Conservation (phyloP, 23 tunicate genomes). For the Diplosoma virens region DNA sequence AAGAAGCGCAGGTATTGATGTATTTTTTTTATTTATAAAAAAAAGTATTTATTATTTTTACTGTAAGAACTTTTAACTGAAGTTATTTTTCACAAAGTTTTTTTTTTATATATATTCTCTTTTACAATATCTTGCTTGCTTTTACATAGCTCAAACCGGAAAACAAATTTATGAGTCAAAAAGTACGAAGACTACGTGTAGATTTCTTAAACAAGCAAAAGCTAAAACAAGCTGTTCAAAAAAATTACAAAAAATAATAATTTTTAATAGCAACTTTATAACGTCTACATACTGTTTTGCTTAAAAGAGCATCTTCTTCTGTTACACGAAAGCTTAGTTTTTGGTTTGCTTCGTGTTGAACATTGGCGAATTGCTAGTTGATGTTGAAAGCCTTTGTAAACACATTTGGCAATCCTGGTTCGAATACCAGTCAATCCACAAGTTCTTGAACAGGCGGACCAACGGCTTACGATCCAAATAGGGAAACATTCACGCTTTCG, state of each 20-base stretch:
- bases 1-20: too few species aligned
- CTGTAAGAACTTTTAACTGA: too few species aligned
- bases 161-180: too few species aligned
- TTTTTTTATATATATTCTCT: too few species aligned
- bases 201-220: too few species aligned
- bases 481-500: slow-evolving; percentile 59
- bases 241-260: neutral
- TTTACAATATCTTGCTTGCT: too few species aligned
- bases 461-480: slow-evolving; percentile 57
- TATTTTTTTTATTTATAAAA: too few species aligned
- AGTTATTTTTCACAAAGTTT: too few species aligned
- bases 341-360: slow-evolving; percentile 36
- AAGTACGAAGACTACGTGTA: too few species aligned
- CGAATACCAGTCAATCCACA: slow-evolving; percentile 76
- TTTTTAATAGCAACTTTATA: neutral
- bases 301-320: slow-evolving; percentile 17
- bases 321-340: slow-evolving; percentile 49
- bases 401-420: slow-evolving; percentile 72
- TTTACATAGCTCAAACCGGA: too few species aligned
- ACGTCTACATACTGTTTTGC: neutral
- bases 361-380: slow-evolving; percentile 66
- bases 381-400: slow-evolving; percentile 46
- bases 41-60: too few species aligned
- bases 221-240: neutral
- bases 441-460: slow-evolving; percentile 77